Conservation (phyloP, 2,888 invertebrate genomes). For the Microctonus aethiopoides region DNA sequence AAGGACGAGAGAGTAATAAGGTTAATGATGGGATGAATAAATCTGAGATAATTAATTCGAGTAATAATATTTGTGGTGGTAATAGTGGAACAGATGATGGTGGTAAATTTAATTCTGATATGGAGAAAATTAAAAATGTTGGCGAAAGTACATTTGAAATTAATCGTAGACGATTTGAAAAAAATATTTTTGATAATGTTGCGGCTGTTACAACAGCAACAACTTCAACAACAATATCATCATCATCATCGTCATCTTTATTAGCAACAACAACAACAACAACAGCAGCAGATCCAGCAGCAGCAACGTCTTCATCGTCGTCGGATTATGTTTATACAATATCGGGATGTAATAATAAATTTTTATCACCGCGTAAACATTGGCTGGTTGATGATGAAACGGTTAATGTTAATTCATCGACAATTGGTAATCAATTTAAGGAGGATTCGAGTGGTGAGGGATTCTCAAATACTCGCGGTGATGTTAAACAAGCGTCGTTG, state of each 20-base stretch:
- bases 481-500: constrained; percentile 83
- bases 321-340: constrained; percentile 62
- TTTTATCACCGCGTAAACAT: constrained; percentile 77
- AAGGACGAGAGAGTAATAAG: constrained; percentile 70
- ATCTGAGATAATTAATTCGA: constrained; percentile 34
- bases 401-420: constrained; percentile 59
- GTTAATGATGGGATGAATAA: constrained; percentile 32
- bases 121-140: constrained; percentile 47
- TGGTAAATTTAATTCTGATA: constrained; percentile 42
- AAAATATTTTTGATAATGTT: constrained; percentile 53
- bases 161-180: constrained; percentile 50
- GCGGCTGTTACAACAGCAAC: too few relatives aligned
- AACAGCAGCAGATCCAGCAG: too few relatives aligned
- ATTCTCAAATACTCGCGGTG: constrained; percentile 74
- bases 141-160: constrained; percentile 52
- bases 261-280: too few relatives aligned
- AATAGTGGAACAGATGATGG: constrained; percentile 12
- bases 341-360: constrained; percentile 61
- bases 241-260: too few relatives aligned
- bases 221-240: too few relatives aligned
- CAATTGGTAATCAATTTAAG: constrained; percentile 46
- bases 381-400: constrained; percentile 82
- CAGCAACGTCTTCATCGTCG: too few relatives aligned
- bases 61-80: constrained; percentile 14
- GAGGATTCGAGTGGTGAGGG: constrained; percentile 68